Base-by-base conservation (phyloP, 1,140 invertebrate species). In the Heliconius himera region DNA sequence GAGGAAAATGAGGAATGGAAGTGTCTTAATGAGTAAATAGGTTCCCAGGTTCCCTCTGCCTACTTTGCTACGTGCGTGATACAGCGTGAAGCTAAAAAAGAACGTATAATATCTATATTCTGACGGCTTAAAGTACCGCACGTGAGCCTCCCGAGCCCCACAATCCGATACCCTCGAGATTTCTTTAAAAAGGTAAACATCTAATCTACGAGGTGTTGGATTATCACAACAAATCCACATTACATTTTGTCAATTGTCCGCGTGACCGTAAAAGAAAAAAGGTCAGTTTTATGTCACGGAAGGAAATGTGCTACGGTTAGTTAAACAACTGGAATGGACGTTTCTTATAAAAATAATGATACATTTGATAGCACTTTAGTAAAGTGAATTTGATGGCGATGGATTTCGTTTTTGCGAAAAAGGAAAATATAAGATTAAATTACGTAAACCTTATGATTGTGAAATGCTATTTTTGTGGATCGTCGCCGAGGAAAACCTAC, bases 151-250 rank as follows among this genome's bases (percentile, higher is more conserved):
- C 9, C 11, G n/a, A 66, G 26, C 22, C 60, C 60, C 22, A 66
- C 87, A 90, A 89, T 89, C 84, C 83, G 80, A 66, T 78, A 60
- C 80, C 82, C 82, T 20, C 78, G 81, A 82, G 85, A 88, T 80
- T 89, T 87, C 82, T 76, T n/a, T 85, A 87, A 90, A 89, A 89
- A 89, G 85, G 88, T 90, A 89, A 87, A 89, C 86, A 89, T 88
- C 85, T 87, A 88, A 91, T 87, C 83, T 85, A 81, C 86, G 79
- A 90, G 85, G 85, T 90, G 90, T 91, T 87, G 87, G 89, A 89
- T 93, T 93, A 90, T 86, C 88, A 88, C 86, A 83, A 91, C 87
- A 90, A 90, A 91, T 90, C 91, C 91, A 83, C 86, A 88, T 92
- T 90, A 91, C 89, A 89, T 90, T 88, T 84, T 75, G 78, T 79